Base-by-base conservation (phyloP, 2,797 vertebrate species). In the Limnodromus scolopaceus region DNA sequence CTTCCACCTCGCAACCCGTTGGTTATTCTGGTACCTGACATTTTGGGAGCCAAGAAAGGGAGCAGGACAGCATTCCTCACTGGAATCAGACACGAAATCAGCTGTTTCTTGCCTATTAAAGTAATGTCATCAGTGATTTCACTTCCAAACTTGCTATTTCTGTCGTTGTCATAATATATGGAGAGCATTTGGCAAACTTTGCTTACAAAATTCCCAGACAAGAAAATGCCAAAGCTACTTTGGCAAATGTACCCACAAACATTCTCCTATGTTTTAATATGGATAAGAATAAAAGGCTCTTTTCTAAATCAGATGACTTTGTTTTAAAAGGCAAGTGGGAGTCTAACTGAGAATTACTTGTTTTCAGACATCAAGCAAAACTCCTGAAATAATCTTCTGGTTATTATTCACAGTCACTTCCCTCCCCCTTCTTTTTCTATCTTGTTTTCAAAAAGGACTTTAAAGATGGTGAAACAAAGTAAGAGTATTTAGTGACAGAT, bases 81-180 rank as follows among this genome's bases (percentile, higher is more conserved):
- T 3, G 1, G 24, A 83, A 70, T 19, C 0, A 55, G 64, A 72
- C 86, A 74, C 23, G 66, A 81, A 74, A 88, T 75, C 83, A 92
- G 24, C 71, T 75, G 18, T 75, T 96, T 90, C 69, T 92, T 92
- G 46, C 60, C 72, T 91, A 64, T 82, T 88, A 87, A 91, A 94
- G 63, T 60, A 91, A 28, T 39, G 41, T 46, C 38, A 87, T 19
- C 41, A 91, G 46, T 0, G 2, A 94, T 80, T 68, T 93, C 46
- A 69, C 64, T 95, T 94, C 72, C 57, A 82, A 71, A 55, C 25
- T 58, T 48, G n/a, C 58, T 92, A 16, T 58, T 93, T 84, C 77
- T 79, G 51, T 82, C 85, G 66, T 36, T 89, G 49, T 57, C 49
- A 49, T 39, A 84, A 84, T 49, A 87, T 15, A 64, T 1, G 5